Percentiles rank a stretch among this genome's conserved stretches.
Evolutionary conservation across 2,113 vertebrate genomes (phyloP).

Genomic region (Galbula dea): DNA sequence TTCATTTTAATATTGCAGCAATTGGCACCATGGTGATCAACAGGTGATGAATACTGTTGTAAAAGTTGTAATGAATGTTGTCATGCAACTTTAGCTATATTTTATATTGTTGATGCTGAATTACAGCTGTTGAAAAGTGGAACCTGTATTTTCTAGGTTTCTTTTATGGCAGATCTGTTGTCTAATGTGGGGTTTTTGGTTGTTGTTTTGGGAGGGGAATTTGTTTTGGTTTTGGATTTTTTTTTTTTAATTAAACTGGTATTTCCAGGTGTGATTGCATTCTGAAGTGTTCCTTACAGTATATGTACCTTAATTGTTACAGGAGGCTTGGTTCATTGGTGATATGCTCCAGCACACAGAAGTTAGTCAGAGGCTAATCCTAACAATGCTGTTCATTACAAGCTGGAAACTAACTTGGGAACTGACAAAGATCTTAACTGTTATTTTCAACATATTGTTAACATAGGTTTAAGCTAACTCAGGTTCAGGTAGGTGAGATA

Average conservation of each 20-base stretch:
- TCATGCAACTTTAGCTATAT: neutral
- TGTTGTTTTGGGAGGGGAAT: no score
- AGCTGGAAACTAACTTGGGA: neutral
- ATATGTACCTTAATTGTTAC: neutral
- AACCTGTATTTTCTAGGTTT: neutral
- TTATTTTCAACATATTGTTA: neutral
- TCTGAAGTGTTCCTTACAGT: neutral
- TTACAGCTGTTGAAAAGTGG: neutral
- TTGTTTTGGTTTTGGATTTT: no score
- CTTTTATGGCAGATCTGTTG: neutral
- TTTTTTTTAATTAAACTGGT: neutral
- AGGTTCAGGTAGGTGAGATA: neutral
- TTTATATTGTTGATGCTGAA: neutral
- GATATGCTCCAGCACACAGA: neutral
- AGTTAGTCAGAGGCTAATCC: neutral
- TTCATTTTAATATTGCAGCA: neutral
- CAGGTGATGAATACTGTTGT: neutral
- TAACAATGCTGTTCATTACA: neutral
- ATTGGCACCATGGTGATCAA: neutral
- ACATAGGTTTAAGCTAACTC: neutral
- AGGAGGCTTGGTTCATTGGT: neutral
- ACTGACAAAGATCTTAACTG: neutral
- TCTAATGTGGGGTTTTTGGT: no score
- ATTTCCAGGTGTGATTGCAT: neutral
- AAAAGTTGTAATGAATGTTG: neutral